Conservation (phyloP, 2,888 invertebrate species). For the Dastarcus helophoroides region DNA sequence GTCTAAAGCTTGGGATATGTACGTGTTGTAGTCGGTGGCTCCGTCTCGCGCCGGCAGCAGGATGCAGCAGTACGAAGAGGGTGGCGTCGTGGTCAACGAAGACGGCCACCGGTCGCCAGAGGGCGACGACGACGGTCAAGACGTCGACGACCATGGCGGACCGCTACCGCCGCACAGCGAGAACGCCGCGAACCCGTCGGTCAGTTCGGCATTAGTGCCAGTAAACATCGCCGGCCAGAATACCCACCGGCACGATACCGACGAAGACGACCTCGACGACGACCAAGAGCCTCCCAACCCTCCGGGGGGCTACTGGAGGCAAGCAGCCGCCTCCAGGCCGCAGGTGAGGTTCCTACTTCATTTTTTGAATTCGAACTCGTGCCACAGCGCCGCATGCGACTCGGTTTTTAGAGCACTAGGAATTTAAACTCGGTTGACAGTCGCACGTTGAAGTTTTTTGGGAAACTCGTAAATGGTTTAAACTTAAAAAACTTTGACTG, state of each 20-base stretch:
- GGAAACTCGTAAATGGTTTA: no score
- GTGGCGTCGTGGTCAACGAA: conserved; percentile 26
- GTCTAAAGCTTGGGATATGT: no score
- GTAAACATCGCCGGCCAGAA: conserved; percentile 22
- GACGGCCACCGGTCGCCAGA: conserved; percentile 20
- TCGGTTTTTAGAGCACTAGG: no score
- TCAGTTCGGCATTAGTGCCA: conserved; percentile 19
- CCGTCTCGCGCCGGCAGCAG: conserved; percentile 34
- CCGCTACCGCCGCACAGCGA: conserved; percentile 35
- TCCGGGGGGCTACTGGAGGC: conserved; percentile 42
- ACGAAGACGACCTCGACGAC: conserved; percentile 30
- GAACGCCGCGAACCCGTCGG: conserved; percentile 23
- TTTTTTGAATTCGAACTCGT: no score
- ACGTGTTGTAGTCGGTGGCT: conserved; percentile 31
- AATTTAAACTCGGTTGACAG: no score
- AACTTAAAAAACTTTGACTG: no score
- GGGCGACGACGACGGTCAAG: conserved; percentile 35
- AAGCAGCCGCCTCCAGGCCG: conserved; percentile 43
- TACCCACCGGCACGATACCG: conserved; percentile 22
- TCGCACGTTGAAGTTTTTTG: no score
- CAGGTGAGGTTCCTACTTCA: no score
- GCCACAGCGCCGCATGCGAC: no score
- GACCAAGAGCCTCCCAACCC: conserved; percentile 23
- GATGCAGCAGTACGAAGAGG: conserved; percentile 41
- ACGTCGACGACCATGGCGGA: conserved; percentile 37